Percentiles rank a stretch among this genome's conserved stretches.
These are phyloP conservation scores for Jacana jacana DNA, from an alignment of 2,113 vertebrate species.

Conservation along the genomic window DNA sequence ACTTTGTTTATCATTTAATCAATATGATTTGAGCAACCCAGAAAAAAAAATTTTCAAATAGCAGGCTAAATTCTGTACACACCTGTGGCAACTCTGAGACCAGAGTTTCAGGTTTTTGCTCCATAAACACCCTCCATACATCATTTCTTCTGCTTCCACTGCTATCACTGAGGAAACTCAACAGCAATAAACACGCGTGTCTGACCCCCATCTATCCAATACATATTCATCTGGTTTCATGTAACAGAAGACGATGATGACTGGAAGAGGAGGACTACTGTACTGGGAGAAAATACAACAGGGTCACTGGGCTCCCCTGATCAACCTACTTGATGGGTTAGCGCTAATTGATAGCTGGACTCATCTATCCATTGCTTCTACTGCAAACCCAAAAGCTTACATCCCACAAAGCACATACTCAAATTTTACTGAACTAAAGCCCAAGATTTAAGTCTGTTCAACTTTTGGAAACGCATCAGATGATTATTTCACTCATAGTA, in stretches of 20 bases:
- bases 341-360: background rate
- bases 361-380: background rate
- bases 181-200: background rate
- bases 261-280: background rate
- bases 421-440: background rate
- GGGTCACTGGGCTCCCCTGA: background rate
- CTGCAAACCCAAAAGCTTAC: background rate
- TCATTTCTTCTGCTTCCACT: background rate
- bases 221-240: background rate
- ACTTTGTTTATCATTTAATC: slow-evolving; percentile 46
- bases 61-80: background rate
- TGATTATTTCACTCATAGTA: background rate
- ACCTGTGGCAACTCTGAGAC: background rate
- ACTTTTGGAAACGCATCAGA: background rate
- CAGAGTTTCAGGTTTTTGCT: background rate
- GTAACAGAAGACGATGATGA: background rate
- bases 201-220: background rate
- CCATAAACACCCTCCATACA: background rate
- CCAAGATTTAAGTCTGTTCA: background rate
- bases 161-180: background rate
- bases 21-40: slow-evolving; percentile 13
- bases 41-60: slow-evolving; percentile 9
- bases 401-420: background rate
- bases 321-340: background rate
- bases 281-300: background rate